These are phyloP conservation scores for Macrophya annulata DNA, from an alignment of 2,888 invertebrate species.

Conservation along the genomic window DNA sequence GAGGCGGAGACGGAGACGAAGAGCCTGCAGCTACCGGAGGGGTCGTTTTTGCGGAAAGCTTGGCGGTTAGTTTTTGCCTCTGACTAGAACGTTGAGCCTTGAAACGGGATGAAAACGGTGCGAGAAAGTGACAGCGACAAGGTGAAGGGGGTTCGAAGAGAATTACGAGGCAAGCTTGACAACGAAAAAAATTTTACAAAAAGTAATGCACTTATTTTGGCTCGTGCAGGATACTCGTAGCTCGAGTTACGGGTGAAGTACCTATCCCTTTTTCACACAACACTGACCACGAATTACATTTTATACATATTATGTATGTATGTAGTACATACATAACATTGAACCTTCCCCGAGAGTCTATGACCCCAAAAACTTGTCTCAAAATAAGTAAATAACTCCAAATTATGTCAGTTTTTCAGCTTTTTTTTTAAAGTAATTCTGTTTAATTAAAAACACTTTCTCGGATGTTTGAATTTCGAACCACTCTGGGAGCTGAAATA, in stretches of 20 bases:
- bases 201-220: slow-evolving; percentile 35
- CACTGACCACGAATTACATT: slow-evolving; percentile 11
- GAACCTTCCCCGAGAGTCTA: neutral
- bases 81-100: slow-evolving; percentile 42
- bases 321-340: too few relatives aligned
- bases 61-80: slow-evolving; percentile 40
- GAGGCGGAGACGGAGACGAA: slow-evolving; percentile 18
- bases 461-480: neutral
- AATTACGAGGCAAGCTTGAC: slow-evolving; percentile 52
- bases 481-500: neutral
- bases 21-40: slow-evolving; percentile 20
- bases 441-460: neutral
- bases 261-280: neutral
- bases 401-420: neutral
- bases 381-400: neutral
- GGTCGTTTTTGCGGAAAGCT: slow-evolving; percentile 51
- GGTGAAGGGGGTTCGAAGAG: slow-evolving; percentile 49
- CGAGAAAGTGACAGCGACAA: slow-evolving; percentile 53
- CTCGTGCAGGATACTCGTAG: neutral
- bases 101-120: slow-evolving; percentile 52
- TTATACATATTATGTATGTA: neutral
- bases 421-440: neutral
- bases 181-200: slow-evolving; percentile 32
- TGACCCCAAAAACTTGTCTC: neutral
- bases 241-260: neutral